phyloP scores from a whole-genome alignment of 2,888 invertebrate species.

The Cephus sareptanus region DNA sequence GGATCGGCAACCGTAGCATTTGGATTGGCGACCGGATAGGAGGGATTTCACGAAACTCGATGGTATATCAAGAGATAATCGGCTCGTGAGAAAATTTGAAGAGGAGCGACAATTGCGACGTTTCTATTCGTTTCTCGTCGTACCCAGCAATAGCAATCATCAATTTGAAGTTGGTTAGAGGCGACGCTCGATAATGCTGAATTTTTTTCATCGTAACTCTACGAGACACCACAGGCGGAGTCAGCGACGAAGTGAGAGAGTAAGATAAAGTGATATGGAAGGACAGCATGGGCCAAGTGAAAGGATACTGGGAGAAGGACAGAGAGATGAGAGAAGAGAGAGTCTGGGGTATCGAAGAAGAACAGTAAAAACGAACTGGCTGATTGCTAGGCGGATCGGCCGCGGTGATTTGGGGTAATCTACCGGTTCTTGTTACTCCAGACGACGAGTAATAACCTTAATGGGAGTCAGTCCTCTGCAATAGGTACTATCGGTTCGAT shows the following conservation, averaged over 20 bases:
- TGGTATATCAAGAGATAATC: background rate
- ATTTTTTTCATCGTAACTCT: slow-evolving; percentile 32
- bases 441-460: slow-evolving; percentile 61
- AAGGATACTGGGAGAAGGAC: slow-evolving; percentile 19
- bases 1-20: background rate
- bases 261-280: slow-evolving; percentile 13
- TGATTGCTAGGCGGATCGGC: slow-evolving; percentile 61
- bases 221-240: slow-evolving; percentile 19
- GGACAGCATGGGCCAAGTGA: background rate
- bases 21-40: background rate
- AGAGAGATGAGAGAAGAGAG: slow-evolving; percentile 21
- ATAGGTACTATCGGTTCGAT: slow-evolving; percentile 35
- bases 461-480: slow-evolving; percentile 52
- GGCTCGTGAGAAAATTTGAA: background rate
- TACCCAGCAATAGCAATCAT: slow-evolving; percentile 41
- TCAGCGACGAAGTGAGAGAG: slow-evolving; percentile 15
- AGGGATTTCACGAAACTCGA: background rate
- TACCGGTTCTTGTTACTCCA: slow-evolving; percentile 60
- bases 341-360: slow-evolving; percentile 22
- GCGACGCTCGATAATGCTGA: slow-evolving; percentile 50
- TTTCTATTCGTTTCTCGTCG: background rate
- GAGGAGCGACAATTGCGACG: background rate
- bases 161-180: slow-evolving; percentile 57
- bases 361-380: slow-evolving; percentile 40
- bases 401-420: slow-evolving; percentile 61